These are phyloP conservation scores for Gambusia affinis DNA, from an alignment of 2,113 vertebrate genomes.

Conservation along the genomic window DNA sequence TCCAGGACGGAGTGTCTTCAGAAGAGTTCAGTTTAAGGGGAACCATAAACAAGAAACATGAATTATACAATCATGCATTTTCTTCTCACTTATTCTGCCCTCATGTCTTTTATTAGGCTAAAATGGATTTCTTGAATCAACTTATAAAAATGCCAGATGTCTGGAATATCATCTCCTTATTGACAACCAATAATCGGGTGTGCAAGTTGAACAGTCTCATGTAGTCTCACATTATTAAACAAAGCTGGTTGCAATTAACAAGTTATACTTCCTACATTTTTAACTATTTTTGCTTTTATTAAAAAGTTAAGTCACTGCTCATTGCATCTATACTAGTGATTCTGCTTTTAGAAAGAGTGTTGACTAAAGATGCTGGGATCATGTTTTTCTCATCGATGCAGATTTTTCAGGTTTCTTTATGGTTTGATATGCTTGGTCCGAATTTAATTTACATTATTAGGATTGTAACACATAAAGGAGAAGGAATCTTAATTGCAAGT, in stretches of 20 bases:
- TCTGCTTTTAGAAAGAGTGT: not conserved
- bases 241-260: not conserved
- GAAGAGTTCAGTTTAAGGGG: slow-evolving; percentile 48
- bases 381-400: not conserved
- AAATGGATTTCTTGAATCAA: not conserved
- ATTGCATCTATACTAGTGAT: not conserved
- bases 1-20: slow-evolving; percentile 46
- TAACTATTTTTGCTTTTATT: not conserved
- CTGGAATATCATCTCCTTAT: not conserved
- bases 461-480: not conserved
- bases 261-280: not conserved
- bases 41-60: slow-evolving; percentile 54
- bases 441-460: no score
- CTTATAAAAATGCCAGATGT: slow-evolving; percentile 25
- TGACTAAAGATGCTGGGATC: not conserved
- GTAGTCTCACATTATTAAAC: not conserved
- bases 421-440: not conserved
- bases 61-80: slow-evolving; percentile 44
- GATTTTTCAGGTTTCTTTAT: not conserved
- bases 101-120: not conserved
- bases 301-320: not conserved
- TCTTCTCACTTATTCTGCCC: slow-evolving; percentile 34
- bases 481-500: not conserved
- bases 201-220: no score
- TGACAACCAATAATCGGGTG: not conserved